These are phyloP conservation scores for Drosophila asahinai DNA, from an alignment of 1,140 invertebrate genomes.

Conservation along the genomic window DNA sequence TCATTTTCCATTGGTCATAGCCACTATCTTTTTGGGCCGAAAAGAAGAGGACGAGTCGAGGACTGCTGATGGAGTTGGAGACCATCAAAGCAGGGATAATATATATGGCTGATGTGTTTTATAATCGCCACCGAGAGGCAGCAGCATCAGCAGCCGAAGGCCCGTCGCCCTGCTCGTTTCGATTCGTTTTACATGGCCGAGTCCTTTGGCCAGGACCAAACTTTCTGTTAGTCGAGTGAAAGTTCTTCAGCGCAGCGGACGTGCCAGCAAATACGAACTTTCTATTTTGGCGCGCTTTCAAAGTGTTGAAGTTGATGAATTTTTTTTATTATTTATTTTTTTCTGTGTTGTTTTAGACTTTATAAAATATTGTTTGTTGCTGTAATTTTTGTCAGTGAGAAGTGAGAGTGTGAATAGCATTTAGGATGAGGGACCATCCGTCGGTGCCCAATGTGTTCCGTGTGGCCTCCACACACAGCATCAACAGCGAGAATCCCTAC, in stretches of 20 bases:
- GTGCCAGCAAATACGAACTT: constrained; percentile 22
- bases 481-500: constrained; percentile 62
- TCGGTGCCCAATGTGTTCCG: constrained; percentile 83
- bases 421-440: constrained; percentile 78
- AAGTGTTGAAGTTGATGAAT: constrained; percentile 32
- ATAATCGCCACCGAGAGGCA: constrained; percentile 30
- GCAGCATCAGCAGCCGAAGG: constrained; percentile 23
- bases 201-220: constrained; percentile 38
- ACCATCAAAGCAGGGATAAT: constrained; percentile 35
- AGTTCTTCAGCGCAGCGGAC: constrained; percentile 57
- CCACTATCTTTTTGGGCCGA: constrained; percentile 7
- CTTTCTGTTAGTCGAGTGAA: constrained; percentile 51
- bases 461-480: constrained; percentile 77
- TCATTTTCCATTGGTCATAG: constrained; percentile 17
- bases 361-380: neutral
- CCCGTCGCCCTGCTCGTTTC: constrained; percentile 7
- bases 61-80: constrained; percentile 15
- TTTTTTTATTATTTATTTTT: neutral
- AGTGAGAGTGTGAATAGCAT: neutral
- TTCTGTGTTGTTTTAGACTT: constrained; percentile 12
- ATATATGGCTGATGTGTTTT: constrained; percentile 39
- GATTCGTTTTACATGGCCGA: constrained; percentile 41
- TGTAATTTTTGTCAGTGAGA: neutral
- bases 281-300: constrained; percentile 44
- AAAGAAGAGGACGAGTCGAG: neutral